Base-by-base conservation (phyloP, 2,888 invertebrate species). In the Glomeris marginata region DNA sequence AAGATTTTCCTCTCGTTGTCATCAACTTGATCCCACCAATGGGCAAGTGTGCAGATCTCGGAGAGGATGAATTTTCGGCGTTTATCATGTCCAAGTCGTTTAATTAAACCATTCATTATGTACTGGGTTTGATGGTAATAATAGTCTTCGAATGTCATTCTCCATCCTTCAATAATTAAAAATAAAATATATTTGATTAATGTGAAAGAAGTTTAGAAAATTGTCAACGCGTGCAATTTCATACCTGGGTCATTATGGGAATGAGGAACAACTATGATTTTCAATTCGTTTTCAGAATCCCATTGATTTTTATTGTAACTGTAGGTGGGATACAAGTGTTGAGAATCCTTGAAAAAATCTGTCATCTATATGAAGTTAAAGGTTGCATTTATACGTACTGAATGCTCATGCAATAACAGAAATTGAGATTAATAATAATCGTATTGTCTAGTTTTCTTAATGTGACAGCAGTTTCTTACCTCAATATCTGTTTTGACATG, bases 231-330 rank as follows among this genome's bases (percentile, higher is more conserved):
- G n/a, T n/a, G n/a, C n/a, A n/a, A n/a, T n/a, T n/a, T n/a, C n/a
- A n/a, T 41, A 80, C 90, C 97, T 54, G 98, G 97, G 72, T 98
- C 98, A 68, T 90, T 92, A 64, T 99, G 98, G 0, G 95, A 94
- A 69, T 98, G 98, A 0, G 98, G 97, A 5, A 98, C 80, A 13
- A 98, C 87, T 67, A 92, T 87, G 0, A 98, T 86, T 71, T 85
- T 84, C 0, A 98, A 72, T 63, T 88, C 88, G 60, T 86, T 81
- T 44, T 76, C 74, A 10, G 72, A 69, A 61, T 77, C 81, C 81
- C 88, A 92, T 58, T 84, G 80, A 48, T 77, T 72, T 8, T 76
- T 74, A 60, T 84, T 77, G 56, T 73, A 72, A 13, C n/a, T n/a
- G n/a, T n/a, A n/a, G n/a, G n/a, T n/a, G n/a, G n/a, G n/a, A n/a